phyloP scores from a whole-genome alignment of 2,888 invertebrate genomes.

The Oxycera nigricornis region DNA sequence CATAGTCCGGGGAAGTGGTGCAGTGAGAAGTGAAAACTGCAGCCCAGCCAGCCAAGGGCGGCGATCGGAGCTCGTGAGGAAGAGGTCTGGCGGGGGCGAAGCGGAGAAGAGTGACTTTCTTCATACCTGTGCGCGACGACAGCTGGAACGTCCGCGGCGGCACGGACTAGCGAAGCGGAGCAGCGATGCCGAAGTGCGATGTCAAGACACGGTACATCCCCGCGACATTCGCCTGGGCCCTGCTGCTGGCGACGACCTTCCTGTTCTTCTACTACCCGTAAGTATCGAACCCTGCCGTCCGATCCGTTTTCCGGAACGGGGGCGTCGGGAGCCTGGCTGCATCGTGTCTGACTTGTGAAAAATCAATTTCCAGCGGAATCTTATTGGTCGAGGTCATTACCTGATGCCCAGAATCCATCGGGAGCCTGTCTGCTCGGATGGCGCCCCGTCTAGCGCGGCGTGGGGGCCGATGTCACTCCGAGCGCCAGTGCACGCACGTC shows the following conservation, averaged over 20 bases:
- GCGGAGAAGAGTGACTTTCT: neutral
- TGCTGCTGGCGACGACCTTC: constrained; percentile 91
- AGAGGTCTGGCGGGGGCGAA: neutral
- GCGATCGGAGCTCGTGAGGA: neutral
- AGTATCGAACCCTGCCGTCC: constrained; percentile 65
- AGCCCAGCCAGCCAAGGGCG: neutral
- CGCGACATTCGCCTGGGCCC: constrained; percentile 97
- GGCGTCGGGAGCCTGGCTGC: constrained; percentile 17
- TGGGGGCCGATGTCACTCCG: too few species aligned
- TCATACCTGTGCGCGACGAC: neutral
- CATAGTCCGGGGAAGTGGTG: neutral
- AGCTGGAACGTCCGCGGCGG: neutral
- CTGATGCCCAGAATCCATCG: neutral
- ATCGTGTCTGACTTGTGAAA: constrained; percentile 24
- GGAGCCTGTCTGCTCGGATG: neutral
- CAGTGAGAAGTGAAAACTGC: constrained; percentile 17
- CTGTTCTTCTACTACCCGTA: constrained; percentile 98
- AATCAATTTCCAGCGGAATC: constrained; percentile 29
- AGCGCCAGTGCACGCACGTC: too few species aligned
- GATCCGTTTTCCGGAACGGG: neutral
- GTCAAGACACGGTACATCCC: constrained; percentile 96
- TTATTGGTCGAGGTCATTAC: constrained; percentile 36
- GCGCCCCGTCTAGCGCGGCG: neutral
- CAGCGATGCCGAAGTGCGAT: constrained; percentile 91
- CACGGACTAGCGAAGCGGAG: neutral